Percentiles rank a stretch among this genome's conserved stretches.
Evolutionary conservation across 2,113 vertebrate genomes (phyloP).

Genomic region (Paratilapia polleni): DNA sequence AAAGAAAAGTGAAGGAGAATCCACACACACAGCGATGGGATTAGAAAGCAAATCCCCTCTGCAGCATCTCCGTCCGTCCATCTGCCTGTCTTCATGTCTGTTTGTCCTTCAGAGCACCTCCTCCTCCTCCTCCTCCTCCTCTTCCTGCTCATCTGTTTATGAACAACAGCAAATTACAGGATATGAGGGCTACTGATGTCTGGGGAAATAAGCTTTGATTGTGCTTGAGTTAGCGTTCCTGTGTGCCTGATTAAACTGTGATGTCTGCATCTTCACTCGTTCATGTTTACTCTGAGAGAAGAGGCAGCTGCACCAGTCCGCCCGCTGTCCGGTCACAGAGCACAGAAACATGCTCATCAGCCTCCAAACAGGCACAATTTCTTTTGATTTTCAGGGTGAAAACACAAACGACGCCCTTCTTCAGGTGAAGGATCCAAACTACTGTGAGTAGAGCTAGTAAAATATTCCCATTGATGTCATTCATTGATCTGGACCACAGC

Average conservation of each 20-base stretch:
- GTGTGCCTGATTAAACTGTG: constrained; percentile 35
- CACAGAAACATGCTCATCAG: not conserved
- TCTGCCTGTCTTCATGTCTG: constrained; percentile 1
- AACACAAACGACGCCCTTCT: not conserved
- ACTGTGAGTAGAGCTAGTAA: not conserved
- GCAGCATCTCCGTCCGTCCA: constrained; percentile 27
- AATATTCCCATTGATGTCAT: not conserved
- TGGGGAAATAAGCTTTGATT: constrained; percentile 60
- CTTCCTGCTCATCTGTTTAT: constrained; percentile 47
- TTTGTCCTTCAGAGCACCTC: constrained; percentile 3
- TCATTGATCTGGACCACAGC: not conserved
- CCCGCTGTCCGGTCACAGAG: not conserved
- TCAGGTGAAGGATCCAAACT: not conserved
- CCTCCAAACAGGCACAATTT: not conserved
- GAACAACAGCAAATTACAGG: constrained; percentile 56
- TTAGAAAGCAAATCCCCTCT: constrained; percentile 39
- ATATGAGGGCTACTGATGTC: constrained; percentile 30
- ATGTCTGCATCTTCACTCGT: constrained; percentile 15
- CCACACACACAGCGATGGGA: constrained; percentile 26
- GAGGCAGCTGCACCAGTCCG: not conserved
- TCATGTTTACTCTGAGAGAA: not conserved
- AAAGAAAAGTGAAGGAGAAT: constrained; percentile 29
- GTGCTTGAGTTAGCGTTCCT: constrained; percentile 38
- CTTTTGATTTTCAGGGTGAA: not conserved
- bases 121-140: not conserved